Evolutionary conservation across 1,140 invertebrate genomes (phyloP).

Genomic region (Metopolophium dirhodum): DNA sequence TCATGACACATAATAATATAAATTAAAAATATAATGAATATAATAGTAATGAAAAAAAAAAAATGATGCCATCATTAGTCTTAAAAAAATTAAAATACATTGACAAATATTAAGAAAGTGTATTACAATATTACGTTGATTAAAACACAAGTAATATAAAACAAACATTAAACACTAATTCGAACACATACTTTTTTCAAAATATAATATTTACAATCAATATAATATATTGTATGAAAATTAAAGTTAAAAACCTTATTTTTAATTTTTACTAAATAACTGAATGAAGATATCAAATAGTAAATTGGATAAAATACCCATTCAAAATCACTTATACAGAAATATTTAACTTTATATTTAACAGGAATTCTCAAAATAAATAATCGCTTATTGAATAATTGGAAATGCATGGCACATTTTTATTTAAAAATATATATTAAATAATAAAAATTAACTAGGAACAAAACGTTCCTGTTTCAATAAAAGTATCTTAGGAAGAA

Average conservation of each 20-base stretch:
- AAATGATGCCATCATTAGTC: not conserved
- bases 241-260: not conserved
- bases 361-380: slow-evolving; percentile 28
- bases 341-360: slow-evolving; percentile 2
- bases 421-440: slow-evolving; percentile 16
- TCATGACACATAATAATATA: slow-evolving; percentile 19
- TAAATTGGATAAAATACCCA: not conserved
- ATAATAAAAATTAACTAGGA: slow-evolving; percentile 39
- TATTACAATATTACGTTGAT: not conserved
- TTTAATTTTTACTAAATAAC: not conserved
- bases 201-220: slow-evolving; percentile 19
- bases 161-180: slow-evolving; percentile 13
- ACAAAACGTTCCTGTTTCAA: slow-evolving; percentile 29
- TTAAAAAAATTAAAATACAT: not conserved
- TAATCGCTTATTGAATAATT: slow-evolving; percentile 28
- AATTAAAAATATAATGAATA: slow-evolving; percentile 22
- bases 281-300: not conserved
- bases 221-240: not conserved
- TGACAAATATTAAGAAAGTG: not conserved
- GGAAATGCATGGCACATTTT: slow-evolving; percentile 47
- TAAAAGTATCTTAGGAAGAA: slow-evolving; percentile 22
- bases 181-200: slow-evolving; percentile 19
- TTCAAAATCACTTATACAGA: not conserved
- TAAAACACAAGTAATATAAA: not conserved
- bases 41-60: not conserved